A percentile compares a stretch with the other conserved stretches of the same genome.
These are phyloP conservation scores for Drosophila takahashii DNA, from an alignment of 1,140 invertebrate species.

Conservation along the genomic window DNA sequence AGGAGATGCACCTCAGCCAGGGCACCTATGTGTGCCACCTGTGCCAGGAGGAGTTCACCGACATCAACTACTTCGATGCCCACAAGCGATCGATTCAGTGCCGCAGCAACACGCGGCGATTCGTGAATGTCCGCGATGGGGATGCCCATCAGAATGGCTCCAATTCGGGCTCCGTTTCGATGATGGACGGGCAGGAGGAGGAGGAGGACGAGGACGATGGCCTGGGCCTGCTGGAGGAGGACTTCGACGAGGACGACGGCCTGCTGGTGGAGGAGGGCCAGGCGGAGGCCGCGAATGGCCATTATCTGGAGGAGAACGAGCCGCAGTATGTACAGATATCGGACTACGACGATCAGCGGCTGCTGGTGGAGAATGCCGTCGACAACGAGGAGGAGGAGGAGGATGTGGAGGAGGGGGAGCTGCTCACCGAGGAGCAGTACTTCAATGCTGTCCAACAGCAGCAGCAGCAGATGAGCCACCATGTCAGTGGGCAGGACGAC, in stretches of 20 bases:
- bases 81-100: conserved; percentile 81
- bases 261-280: conserved; percentile 49
- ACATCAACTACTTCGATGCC: conserved; percentile 80
- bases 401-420: conserved; percentile 12
- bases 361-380: conserved; percentile 21
- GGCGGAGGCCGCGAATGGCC: conserved; percentile 17
- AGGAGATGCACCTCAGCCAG: conserved; percentile 76
- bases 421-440: conserved; percentile 24
- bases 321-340: conserved; percentile 29
- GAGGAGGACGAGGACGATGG: conserved; percentile 57
- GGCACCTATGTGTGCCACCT: conserved; percentile 67
- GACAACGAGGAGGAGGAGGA: conserved; percentile 10
- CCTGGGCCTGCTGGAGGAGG: conserved; percentile 50
- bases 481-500: conserved; percentile 19
- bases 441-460: conserved; percentile 16
- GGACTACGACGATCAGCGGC: conserved; percentile 17
- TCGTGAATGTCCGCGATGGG: conserved; percentile 2
- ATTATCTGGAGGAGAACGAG: conserved; percentile 12
- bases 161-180: background rate
- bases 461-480: conserved; percentile 10
- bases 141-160: conserved; percentile 7
- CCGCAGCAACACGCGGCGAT: conserved; percentile 71
- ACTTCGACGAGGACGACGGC: conserved; percentile 68
- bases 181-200: conserved; percentile 44
- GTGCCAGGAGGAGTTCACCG: conserved; percentile 79